Percentiles rank a stretch among this genome's conserved stretches.
phyloP scores from a whole-genome alignment of 2,113 vertebrate genomes.

The Limanda limanda region DNA sequence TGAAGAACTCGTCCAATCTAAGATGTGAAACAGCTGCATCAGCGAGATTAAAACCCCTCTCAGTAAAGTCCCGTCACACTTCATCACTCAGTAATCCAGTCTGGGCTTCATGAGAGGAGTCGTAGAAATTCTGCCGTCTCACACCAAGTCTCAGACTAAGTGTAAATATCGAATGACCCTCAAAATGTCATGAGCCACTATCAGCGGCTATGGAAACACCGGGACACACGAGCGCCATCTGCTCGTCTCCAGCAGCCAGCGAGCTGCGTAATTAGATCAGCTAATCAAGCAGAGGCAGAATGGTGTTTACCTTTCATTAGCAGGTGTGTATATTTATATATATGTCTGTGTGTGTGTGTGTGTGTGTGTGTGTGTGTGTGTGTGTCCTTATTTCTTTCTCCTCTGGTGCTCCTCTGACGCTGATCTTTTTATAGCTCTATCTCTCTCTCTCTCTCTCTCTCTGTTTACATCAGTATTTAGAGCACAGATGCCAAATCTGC shows the following conservation, averaged over 20 bases:
- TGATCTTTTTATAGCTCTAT: slow-evolving; percentile 30
- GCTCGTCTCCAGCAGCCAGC: slow-evolving; percentile 61
- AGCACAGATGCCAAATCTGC: slow-evolving; percentile 25
- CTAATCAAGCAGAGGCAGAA: slow-evolving; percentile 73
- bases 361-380: slow-evolving; percentile 12
- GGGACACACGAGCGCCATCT: slow-evolving; percentile 59
- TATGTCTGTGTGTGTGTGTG: slow-evolving; percentile 10
- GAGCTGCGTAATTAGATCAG: slow-evolving; percentile 76
- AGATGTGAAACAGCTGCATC: too few relatives aligned
- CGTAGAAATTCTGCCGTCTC: slow-evolving; percentile 30
- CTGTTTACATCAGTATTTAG: slow-evolving; percentile 26
- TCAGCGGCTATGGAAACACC: slow-evolving; percentile 73
- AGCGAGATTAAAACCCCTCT: too few relatives aligned
- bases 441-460: not conserved
- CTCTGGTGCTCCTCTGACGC: not conserved
- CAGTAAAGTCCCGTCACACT: not conserved
- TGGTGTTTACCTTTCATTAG: slow-evolving; percentile 83
- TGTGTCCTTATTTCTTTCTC: slow-evolving; percentile 22
- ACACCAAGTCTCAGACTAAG: slow-evolving; percentile 19
- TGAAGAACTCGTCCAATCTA: too few relatives aligned
- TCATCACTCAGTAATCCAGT: too few relatives aligned
- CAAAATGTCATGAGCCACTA: slow-evolving; percentile 73
- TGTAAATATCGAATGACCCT: slow-evolving; percentile 66
- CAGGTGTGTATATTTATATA: slow-evolving; percentile 51
- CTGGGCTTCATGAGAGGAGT: slow-evolving; percentile 36